These are phyloP conservation scores for Hypotaenidia philippensis DNA, from an alignment of 2,797 vertebrate genomes.

Conservation along the genomic window DNA sequence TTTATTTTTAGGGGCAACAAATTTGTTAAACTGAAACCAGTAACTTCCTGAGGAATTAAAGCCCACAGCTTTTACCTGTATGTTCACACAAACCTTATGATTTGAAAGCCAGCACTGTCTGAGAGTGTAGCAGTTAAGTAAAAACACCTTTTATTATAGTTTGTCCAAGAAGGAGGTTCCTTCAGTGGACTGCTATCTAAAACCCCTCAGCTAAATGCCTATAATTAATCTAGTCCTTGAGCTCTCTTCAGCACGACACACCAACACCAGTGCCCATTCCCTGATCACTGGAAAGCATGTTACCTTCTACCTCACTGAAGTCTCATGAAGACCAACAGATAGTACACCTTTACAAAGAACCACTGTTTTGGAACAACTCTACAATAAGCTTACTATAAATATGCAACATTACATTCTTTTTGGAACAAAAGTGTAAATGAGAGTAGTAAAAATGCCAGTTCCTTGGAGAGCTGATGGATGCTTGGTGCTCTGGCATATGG, in stretches of 20 bases:
- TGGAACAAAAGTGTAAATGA: conserved; percentile 47
- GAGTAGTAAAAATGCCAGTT: conserved; percentile 53
- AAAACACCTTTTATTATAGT: neutral
- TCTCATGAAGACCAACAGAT: neutral
- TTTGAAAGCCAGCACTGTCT: neutral
- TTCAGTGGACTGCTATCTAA: neutral
- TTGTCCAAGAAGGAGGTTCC: neutral
- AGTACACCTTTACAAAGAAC: neutral
- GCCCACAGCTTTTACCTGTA: neutral
- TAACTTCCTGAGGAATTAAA: neutral
- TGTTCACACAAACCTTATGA: neutral
- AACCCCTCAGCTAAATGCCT: neutral
- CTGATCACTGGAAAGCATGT: neutral
- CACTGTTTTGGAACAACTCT: neutral
- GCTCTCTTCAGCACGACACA: neutral
- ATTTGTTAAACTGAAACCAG: neutral
- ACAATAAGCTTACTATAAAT: conserved; percentile 26
- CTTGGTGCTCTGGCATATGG: conserved; percentile 16
- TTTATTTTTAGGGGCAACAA: neutral
- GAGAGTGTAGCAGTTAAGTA: neutral
- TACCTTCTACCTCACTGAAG: neutral
- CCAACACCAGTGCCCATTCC: neutral
- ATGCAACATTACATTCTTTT: neutral
- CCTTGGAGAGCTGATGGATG: conserved; percentile 50
- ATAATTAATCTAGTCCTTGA: neutral